Evolutionary conservation across 2,797 vertebrate genomes (phyloP), one percentile per base, ranked within the genome.

Genomic region (Coendou prehensilis): DNA sequence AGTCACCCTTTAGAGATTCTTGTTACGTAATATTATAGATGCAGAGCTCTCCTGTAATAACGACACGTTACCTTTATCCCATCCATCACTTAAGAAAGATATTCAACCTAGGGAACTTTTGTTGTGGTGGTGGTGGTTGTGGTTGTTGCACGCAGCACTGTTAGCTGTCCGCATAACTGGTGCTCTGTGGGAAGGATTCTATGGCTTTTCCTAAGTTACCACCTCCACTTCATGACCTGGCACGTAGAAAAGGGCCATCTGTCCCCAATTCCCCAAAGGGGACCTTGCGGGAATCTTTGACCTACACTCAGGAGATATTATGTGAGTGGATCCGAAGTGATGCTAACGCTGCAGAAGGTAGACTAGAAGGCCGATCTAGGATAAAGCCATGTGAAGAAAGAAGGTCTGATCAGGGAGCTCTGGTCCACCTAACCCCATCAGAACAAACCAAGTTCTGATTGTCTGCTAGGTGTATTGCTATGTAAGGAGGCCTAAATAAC

Each of bases 31-130:
- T 37, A 83, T 33, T 75, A 81, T 1, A 94, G 71, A 88, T 75
- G 82, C 75, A 61, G 67, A 71, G 56, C 89, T 95, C 28, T 79
- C 37, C 47, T 59, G 13, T 87, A 94, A 78, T 76, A 69, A 89
- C 81, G 14, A 45, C 71, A 47, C 45, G 30, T 87, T 45, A 73
- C n/a, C 54, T 80, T 84, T 23, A 87, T 81, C 75, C 93, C 33
- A 59, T 56, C 67, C 22, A 41, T 61, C 3, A 88, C 82, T 94
- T 59, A 0, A 50, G 81, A 87, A 54, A 47, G 22, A 57, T 28
- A 41, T 71, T 92, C 95, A 89, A 6, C 10, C 63, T 67, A 81
- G 33, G 28, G 75, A 76, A 88, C 4, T 22, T 61, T 41, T 69
- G 37, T 41, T 82, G 56, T 81, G 2, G 37, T 41, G 37, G 37